A percentile compares a stretch with the other conserved stretches of the same genome.
These are phyloP conservation scores for Callyntrura guangdongensis DNA, from an alignment of 2,888 invertebrate species.

Conservation along the genomic window DNA sequence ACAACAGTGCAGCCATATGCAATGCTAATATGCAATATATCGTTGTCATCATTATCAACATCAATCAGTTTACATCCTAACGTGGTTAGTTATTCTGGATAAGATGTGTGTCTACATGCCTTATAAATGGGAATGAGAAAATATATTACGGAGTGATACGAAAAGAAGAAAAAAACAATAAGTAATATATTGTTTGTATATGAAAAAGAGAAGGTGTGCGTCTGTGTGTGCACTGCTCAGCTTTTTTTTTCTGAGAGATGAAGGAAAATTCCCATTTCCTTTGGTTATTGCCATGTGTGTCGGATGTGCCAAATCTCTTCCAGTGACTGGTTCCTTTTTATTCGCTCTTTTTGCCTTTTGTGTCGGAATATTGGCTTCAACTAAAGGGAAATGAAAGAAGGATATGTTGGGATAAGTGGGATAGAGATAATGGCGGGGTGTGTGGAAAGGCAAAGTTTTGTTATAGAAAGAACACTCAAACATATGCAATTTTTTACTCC, in stretches of 20 bases:
- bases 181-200: too few relatives aligned
- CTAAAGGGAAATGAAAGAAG: not conserved
- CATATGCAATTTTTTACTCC: too few relatives aligned
- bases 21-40: too few relatives aligned
- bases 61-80: too few relatives aligned
- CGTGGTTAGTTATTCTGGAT: too few relatives aligned
- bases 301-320: conserved; percentile 43
- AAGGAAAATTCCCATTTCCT: not conserved
- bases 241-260: not conserved
- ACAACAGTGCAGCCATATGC: too few relatives aligned
- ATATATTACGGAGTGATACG: too few relatives aligned
- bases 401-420: not conserved
- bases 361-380: not conserved
- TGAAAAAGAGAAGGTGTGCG: not conserved
- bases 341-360: not conserved
- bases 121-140: too few relatives aligned
- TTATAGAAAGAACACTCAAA: too few relatives aligned
- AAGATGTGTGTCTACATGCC: too few relatives aligned
- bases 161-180: too few relatives aligned
- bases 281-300: not conserved
- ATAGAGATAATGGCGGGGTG: not conserved
- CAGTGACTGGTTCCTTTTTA: conserved; percentile 14
- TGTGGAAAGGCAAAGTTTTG: not conserved
- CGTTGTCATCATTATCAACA: too few relatives aligned
- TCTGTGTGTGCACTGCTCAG: not conserved